Percentiles rank a stretch among this genome's conserved stretches.
These are phyloP conservation scores for Tetraodon nigroviridis DNA, from an alignment of 2,113 vertebrate genomes.

Conservation along the genomic window DNA sequence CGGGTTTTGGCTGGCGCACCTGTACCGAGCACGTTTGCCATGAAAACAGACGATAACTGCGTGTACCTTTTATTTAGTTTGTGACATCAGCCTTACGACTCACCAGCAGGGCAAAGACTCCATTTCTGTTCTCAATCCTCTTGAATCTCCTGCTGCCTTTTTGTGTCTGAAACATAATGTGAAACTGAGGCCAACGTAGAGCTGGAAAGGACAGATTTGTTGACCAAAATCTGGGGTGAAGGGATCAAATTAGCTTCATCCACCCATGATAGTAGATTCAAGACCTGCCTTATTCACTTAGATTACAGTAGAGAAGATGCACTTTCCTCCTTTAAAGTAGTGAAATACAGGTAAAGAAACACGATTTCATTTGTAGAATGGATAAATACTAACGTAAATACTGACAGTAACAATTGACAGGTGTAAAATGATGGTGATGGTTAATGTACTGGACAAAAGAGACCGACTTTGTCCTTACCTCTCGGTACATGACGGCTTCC, in stretches of 20 bases:
- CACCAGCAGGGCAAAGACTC: constrained; percentile 83
- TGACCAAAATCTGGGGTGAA: constrained; percentile 5
- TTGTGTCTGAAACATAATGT: constrained; percentile 81
- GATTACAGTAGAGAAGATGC: constrained; percentile 1
- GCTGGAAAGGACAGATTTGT: constrained; percentile 31
- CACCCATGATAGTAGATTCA: constrained; percentile 2
- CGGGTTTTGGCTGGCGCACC: no score
- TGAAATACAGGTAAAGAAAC: constrained; percentile 21
- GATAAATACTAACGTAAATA: constrained; percentile 30
- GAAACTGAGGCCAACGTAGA: constrained; percentile 66
- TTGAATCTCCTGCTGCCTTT: constrained; percentile 84
- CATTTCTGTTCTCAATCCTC: constrained; percentile 85
- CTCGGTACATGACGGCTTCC: constrained; percentile 81
- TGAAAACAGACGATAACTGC: no score
- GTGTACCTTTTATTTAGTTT: no score
- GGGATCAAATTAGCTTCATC: constrained; percentile 14
- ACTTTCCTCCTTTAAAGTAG: neutral
- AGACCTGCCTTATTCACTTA: constrained; percentile 9
- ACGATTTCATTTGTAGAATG: constrained; percentile 27
- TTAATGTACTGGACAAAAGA: constrained; percentile 37
- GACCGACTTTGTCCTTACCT: constrained; percentile 69
- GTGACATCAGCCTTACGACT: constrained; percentile 54
- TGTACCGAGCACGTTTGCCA: no score
- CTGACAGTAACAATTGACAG: constrained; percentile 16
- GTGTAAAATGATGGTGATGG: constrained; percentile 20